Evolutionary conservation across 1,140 invertebrate species (phyloP).

Genomic region (Sycobia sp.): DNA sequence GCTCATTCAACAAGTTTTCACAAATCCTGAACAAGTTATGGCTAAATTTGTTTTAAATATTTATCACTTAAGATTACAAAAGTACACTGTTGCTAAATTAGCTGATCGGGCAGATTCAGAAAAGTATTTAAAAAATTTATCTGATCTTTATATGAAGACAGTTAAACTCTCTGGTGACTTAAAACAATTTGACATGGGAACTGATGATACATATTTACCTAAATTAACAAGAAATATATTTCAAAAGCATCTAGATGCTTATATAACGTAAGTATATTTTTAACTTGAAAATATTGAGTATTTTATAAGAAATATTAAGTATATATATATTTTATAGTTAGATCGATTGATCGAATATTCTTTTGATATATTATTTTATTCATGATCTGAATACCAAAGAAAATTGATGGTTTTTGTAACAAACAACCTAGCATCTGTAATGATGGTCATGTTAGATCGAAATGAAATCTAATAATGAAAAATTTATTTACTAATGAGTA

Average conservation of each 20-base stretch:
- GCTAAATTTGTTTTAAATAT: conserved; percentile 97
- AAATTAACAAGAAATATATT: conserved; percentile 87
- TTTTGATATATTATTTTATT: no score
- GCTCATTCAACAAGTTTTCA: conserved; percentile 91
- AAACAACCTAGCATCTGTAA: no score
- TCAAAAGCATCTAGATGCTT: conserved; percentile 77
- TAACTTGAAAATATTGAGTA: background rate
- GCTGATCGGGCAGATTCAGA: conserved; percentile 82
- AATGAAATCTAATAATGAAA: no score
- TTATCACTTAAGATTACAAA: conserved; percentile 90
- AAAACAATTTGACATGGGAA: conserved; percentile 77
- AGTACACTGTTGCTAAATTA: conserved; percentile 80
- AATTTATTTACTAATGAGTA: no score
- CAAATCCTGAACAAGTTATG: conserved; percentile 97
- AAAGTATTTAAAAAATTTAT: conserved; percentile 85
- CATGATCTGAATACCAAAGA: no score
- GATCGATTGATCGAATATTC: no score
- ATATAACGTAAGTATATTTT: conserved; percentile 69
- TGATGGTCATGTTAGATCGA: no score
- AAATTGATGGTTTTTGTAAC: no score
- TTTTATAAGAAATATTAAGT: background rate
- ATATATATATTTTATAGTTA: no score
- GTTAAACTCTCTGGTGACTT: conserved; percentile 76
- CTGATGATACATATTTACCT: conserved; percentile 78
- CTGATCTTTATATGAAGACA: conserved; percentile 86